Conservation (phyloP, 2,888 invertebrate species). For the Spialia ferax region DNA sequence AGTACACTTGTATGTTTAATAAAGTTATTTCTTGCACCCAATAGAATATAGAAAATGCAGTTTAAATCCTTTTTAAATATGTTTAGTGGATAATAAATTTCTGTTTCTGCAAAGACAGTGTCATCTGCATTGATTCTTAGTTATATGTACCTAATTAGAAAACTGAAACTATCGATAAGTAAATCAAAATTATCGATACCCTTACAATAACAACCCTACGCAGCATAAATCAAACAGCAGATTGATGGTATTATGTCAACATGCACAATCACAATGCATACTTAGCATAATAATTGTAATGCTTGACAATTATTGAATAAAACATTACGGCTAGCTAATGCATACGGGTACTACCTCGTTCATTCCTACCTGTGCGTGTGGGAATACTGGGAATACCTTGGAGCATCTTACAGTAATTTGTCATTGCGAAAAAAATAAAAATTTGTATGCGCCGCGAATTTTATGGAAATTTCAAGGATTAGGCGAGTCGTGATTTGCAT, state of each 20-base stretch:
- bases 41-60: too few relatives aligned
- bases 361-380: conserved; percentile 57
- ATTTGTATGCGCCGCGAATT: conserved; percentile 53
- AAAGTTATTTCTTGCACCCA: too few relatives aligned
- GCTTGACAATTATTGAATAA: conserved; percentile 79
- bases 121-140: too few relatives aligned
- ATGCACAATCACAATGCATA: conserved; percentile 74
- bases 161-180: conserved; percentile 23
- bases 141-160: too few relatives aligned
- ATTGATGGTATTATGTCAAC: conserved; percentile 86
- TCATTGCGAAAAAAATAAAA: conserved; percentile 81
- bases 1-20: too few relatives aligned
- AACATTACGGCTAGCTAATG: conserved; percentile 65
- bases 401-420: conserved; percentile 64
- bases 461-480: conserved; percentile 67
- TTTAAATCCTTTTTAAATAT: too few relatives aligned
- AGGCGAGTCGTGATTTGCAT: conserved; percentile 58
- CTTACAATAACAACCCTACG: conserved; percentile 49
- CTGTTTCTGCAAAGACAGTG: too few relatives aligned
- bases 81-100: too few relatives aligned
- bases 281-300: conserved; percentile 81
- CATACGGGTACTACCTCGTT: conserved; percentile 60
- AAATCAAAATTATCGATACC: conserved; percentile 1
- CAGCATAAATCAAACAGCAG: conserved; percentile 75
- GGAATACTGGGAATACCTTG: conserved; percentile 61